phyloP scores from a whole-genome alignment of 1,140 invertebrate genomes.

The Trachymyrmex cornetzi region DNA sequence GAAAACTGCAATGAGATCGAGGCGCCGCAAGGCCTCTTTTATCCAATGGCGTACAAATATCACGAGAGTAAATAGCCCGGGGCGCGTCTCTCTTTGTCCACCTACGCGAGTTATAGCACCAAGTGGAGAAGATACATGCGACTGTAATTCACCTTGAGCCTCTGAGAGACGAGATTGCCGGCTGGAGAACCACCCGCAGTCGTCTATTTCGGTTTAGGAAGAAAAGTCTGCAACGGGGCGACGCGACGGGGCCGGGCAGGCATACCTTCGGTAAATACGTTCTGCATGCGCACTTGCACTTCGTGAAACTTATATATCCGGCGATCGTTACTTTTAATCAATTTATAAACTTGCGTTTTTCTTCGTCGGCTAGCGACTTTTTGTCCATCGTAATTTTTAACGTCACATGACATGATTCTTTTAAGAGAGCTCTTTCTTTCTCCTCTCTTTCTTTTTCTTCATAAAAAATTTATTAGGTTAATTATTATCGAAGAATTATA shows the following conservation, averaged over 20 bases:
- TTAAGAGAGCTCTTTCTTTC: not conserved
- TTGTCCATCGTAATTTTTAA: not conserved
- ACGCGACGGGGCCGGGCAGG: not conserved
- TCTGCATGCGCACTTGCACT: slow-evolving; percentile 10
- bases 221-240: slow-evolving; percentile 6
- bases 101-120: slow-evolving; percentile 49
- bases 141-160: slow-evolving; percentile 67
- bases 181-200: slow-evolving; percentile 46
- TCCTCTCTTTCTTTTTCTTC: too few species aligned
- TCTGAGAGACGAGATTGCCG: slow-evolving; percentile 64
- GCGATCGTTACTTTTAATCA: slow-evolving; percentile 40
- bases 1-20: slow-evolving; percentile 7
- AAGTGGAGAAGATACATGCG: slow-evolving; percentile 49
- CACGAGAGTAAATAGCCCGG: slow-evolving; percentile 60
- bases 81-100: slow-evolving; percentile 60
- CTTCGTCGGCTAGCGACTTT: not conserved
- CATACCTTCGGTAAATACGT: slow-evolving; percentile 27
- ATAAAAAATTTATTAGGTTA: not conserved
- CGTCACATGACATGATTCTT: not conserved
- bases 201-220: slow-evolving; percentile 58
- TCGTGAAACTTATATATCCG: not conserved
- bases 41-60: slow-evolving; percentile 60
- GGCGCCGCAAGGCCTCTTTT: slow-evolving; percentile 47
- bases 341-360: not conserved
- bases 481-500: not conserved